A percentile compares a stretch with the other conserved stretches of the same genome.
Conservation (phyloP, 2,888 invertebrate species). For the Pristionchus maxplancki region DNA sequence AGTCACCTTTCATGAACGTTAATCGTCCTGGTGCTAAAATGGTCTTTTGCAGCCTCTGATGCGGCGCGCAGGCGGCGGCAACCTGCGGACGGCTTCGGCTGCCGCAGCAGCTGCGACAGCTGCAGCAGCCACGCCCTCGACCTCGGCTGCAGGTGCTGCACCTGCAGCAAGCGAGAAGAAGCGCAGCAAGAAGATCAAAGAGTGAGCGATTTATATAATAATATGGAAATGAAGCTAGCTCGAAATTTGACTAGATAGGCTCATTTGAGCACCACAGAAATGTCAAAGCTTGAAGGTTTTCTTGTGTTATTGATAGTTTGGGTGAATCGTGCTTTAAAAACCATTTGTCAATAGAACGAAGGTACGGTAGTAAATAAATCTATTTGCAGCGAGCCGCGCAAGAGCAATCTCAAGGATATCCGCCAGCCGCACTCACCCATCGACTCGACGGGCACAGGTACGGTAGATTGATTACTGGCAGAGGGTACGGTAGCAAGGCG, state of each 20-base stretch:
- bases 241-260: not conserved
- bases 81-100: not conserved
- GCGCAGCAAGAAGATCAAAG: constrained; percentile 20
- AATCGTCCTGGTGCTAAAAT: not conserved
- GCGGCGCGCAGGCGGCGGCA: not conserved
- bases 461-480: not conserved
- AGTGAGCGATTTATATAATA: not conserved
- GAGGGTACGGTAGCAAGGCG: not conserved
- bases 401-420: not conserved
- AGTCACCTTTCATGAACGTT: too few species aligned
- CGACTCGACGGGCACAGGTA: constrained; percentile 39
- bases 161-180: constrained; percentile 15
- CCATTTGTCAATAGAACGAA: not conserved
- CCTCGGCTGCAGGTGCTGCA: not conserved
- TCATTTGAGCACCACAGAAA: too few species aligned
- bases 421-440: constrained; percentile 8
- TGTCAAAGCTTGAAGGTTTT: not conserved
- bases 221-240: not conserved
- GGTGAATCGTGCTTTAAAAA: not conserved
- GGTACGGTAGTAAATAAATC: not conserved
- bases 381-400: not conserved
- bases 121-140: not conserved
- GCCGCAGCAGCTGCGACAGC: constrained; percentile 22
- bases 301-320: too few species aligned
- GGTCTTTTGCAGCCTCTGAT: not conserved